Base-by-base conservation (phyloP, 2,797 vertebrate genomes). In the Tiaroga cobitis region DNA sequence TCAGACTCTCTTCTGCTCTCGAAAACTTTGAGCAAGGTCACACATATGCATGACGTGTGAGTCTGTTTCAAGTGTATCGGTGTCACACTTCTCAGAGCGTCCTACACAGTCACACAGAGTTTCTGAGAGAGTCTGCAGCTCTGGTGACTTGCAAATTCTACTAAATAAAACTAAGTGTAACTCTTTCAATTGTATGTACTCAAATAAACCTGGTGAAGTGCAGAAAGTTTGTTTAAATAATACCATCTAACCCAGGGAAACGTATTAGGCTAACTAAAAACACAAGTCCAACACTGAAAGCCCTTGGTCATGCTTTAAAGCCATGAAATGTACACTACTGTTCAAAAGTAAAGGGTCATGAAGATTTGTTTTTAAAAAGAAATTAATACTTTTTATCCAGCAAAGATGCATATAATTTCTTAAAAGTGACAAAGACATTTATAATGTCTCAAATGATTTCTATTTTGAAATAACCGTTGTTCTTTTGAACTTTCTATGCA, bases 81-180 rank as follows among this genome's bases (percentile, higher is more conserved):
- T 49, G 54, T 65, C 67, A 85, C 54, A 80, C 54, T 13, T 85
- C 67, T 61, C 67, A 72, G 39, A 85, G 32, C 5, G 21, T 70
- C 32, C 43, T 26, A 78, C 54, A 13, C 75, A 10, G 13, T 56
- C 74, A 72, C 51, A 80, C 13, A 15, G 24, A 59, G 24, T 70
- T 41, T 43, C 34, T n/a, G 63, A 54, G 32, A 70, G 5, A 32
- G 75, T 15, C n/a, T 34, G 51, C 79, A 21, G 61, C 21, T n/a
- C 51, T 34, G 6, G 61, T 70, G 21, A n/a, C 37, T 70, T 41
- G 9, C 37, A 63, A 26, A 63, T 39, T 39, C 11, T 37, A 21
- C 21, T 39, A 4, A 41, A 79, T 26, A 5, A 61, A 63, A 41
- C 54, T 1, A 29, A 26, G 24, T 1, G 37, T n/a, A 18, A 26